A percentile compares a stretch with the other conserved stretches of the same genome.
These are phyloP conservation scores for Poicephalus gulielmi DNA, from an alignment of 2,113 vertebrate species.

Conservation along the genomic window DNA sequence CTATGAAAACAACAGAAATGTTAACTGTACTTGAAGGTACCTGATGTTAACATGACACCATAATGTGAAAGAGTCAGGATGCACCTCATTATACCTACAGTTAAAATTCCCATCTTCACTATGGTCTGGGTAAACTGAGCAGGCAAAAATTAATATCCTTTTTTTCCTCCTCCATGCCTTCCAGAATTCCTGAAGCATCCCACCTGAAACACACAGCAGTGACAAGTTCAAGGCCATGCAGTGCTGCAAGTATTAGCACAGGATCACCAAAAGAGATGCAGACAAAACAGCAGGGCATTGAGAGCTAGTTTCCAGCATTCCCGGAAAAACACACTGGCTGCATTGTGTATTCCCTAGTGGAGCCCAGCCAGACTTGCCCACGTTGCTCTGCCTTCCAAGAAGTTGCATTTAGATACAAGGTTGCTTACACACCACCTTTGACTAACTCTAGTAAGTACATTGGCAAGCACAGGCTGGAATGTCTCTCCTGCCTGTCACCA, in stretches of 20 bases:
- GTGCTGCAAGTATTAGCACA: neutral
- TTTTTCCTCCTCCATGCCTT: neutral
- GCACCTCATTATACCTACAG: neutral
- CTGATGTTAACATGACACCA: fast-evolving
- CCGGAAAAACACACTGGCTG: conserved; percentile 15
- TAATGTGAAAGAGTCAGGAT: neutral
- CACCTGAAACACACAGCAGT: neutral
- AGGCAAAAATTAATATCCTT: neutral
- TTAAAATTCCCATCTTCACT: neutral
- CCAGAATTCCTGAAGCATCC: neutral
- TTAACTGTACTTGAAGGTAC: neutral
- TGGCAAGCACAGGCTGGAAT: neutral
- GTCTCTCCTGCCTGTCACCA: neutral
- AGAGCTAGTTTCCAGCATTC: conserved; percentile 12
- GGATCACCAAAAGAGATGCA: neutral
- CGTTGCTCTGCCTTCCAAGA: conserved; percentile 18
- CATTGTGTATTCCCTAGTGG: neutral
- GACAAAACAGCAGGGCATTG: conserved; percentile 13
- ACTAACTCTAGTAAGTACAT: neutral
- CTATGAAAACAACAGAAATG: neutral
- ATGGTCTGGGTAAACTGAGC: neutral
- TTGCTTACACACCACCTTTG: neutral
- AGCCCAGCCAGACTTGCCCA: neutral
- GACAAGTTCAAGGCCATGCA: neutral
- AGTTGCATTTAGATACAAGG: neutral